A percentile compares a stretch with the other conserved stretches of the same genome.
phyloP scores from a whole-genome alignment of 2,113 vertebrate genomes.

The Xyrauchen texanus region DNA sequence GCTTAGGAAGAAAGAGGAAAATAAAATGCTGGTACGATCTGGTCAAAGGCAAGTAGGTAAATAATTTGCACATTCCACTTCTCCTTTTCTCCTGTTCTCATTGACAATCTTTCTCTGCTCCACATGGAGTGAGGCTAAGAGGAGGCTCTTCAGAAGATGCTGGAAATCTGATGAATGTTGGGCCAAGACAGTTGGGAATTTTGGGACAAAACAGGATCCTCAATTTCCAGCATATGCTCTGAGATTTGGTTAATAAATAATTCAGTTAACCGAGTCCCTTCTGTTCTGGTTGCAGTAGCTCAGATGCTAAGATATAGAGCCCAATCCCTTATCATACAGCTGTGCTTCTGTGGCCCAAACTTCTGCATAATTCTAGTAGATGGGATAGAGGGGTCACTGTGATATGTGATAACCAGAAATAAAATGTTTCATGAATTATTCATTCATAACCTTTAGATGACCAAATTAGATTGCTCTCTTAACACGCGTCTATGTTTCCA shows the following conservation, averaged over 20 bases:
- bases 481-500: slow-evolving; percentile 8
- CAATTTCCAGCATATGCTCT: slow-evolving; percentile 57
- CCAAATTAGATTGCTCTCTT: slow-evolving; percentile 46
- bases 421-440: slow-evolving; percentile 46
- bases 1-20: slow-evolving; percentile 28
- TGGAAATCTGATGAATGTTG: slow-evolving; percentile 30
- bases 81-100: background rate
- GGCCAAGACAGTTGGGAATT: too few relatives aligned
- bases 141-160: background rate
- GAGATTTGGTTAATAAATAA: slow-evolving; percentile 57
- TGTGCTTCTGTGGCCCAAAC: background rate
- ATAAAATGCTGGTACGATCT: background rate
- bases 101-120: background rate
- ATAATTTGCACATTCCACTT: slow-evolving; percentile 10
- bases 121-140: background rate
- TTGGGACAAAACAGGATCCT: slow-evolving; percentile 43
- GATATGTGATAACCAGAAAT: slow-evolving; percentile 38
- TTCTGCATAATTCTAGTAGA: background rate
- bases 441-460: slow-evolving; percentile 50
- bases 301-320: slow-evolving; percentile 15
- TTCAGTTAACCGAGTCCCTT: slow-evolving; percentile 56
- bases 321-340: slow-evolving; percentile 23
- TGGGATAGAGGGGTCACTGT: slow-evolving; percentile 4
- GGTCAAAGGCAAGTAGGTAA: slow-evolving; percentile 15
- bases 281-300: slow-evolving; percentile 35